Base-by-base conservation (phyloP, 2,113 vertebrate species). In the Rattus norvegicus region DNA sequence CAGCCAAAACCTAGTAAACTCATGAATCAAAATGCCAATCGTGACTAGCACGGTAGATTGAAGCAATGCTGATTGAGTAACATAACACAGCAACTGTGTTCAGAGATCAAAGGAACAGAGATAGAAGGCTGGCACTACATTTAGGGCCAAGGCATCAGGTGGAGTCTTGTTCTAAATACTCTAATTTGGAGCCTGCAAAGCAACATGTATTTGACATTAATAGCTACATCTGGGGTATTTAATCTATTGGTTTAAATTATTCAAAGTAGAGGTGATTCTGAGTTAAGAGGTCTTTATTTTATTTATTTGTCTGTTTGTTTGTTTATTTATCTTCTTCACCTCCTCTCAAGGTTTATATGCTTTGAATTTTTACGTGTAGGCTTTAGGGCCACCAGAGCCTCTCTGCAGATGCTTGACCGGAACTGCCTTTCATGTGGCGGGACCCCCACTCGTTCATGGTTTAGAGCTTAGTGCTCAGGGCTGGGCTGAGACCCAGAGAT, bases 1-100 rank as follows among this genome's bases (percentile, higher is more conserved):
- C 11, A 80, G 19, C 73, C 67, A 76, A 80, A 91, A 93, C 16
- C 24, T 0, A 9, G 30, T 49, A 26, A 56, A 95, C 67, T 39
- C 67, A 36, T 83, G 91, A 95, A 75, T 92, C 80, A 85, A 75
- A 84, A 56, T 65, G 43, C 72, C 72, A 91, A 75, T 52, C 39
- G 47, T 59, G 70, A 73, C 39, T 43, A 67, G 92, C 88, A n/a
- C 36, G 86, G 2, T 13, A 70, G 36, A 33, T 67, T 80, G 56
- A 79, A 91, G 30, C 30, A 75, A 12, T 86, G 33, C 65, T 52
- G 47, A 47, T 43, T 93, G 76, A 90, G 75, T 7, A 67, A 30
- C n/a, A 1, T 43, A 43, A 43, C 86, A 28, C 5, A 22, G 1
- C 39, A 3, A 70, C 65, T 87, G 69, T 30, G 30, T 5, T 1